Evolutionary conservation across 2,888 invertebrate species (phyloP).

Genomic region (Bruchidius siliquastri): DNA sequence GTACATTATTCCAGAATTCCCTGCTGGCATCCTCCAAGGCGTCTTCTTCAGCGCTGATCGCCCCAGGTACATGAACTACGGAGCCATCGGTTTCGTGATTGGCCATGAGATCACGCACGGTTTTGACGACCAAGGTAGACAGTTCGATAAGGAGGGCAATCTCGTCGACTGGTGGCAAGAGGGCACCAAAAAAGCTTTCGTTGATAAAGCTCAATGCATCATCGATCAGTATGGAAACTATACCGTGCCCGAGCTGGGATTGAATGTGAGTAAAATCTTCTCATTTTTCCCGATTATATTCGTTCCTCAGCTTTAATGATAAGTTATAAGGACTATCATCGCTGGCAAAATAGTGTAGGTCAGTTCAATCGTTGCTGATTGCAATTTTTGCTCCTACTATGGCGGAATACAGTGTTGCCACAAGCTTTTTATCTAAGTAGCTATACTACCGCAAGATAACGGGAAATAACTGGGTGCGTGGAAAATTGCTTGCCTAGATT

Average conservation of each 20-base stretch:
- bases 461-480: no score
- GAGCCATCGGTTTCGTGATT: constrained; percentile 86
- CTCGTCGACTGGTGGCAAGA: constrained; percentile 91
- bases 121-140: constrained; percentile 85
- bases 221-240: constrained; percentile 92
- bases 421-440: no score
- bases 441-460: no score
- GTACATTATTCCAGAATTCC: constrained; percentile 65
- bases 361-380: no score
- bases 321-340: no score
- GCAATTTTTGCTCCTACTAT: no score
- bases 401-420: no score
- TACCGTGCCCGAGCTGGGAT: constrained; percentile 68
- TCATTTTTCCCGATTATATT: not conserved
- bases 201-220: constrained; percentile 83
- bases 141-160: constrained; percentile 89
- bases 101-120: constrained; percentile 92
- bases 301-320: no score
- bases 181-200: constrained; percentile 74
- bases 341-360: no score
- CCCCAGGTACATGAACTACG: constrained; percentile 89
- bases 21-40: constrained; percentile 89
- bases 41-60: constrained; percentile 85
- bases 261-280: constrained; percentile 58
- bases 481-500: no score